phyloP scores from a whole-genome alignment of 2,113 vertebrate genomes.

The Eulacestoma nigropectus region DNA sequence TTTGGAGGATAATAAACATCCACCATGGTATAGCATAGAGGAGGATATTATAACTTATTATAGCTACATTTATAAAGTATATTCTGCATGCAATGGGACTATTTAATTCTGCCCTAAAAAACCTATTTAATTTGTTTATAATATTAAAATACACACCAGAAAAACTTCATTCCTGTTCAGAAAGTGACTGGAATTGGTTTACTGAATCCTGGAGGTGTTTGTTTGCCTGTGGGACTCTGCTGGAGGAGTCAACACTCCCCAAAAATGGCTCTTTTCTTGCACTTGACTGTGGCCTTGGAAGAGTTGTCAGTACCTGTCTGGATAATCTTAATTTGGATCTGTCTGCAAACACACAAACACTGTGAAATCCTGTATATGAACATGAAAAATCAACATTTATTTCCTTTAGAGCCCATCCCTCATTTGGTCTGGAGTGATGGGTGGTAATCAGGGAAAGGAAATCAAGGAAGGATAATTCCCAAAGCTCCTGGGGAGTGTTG shows the following conservation, averaged over 20 bases:
- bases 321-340: background rate
- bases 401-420: background rate
- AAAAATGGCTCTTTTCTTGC: background rate
- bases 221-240: background rate
- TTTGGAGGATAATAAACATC: slow-evolving; percentile 23
- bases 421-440: background rate
- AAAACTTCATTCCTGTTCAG: background rate
- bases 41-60: background rate
- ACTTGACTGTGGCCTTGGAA: background rate
- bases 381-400: background rate
- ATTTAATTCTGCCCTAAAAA: background rate
- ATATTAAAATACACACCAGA: background rate
- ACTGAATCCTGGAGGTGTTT: background rate
- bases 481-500: background rate
- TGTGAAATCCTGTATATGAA: background rate
- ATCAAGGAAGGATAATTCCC: no score
- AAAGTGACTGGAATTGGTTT: background rate
- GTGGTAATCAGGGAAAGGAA: background rate
- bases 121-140: no score
- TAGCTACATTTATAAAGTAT: background rate
- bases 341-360: background rate
- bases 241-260: background rate
- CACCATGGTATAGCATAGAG: background rate
- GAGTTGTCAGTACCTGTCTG: background rate
- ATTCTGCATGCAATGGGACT: background rate